Evolutionary conservation across 1,140 invertebrate species (phyloP).

Genomic region (Whitmania pigra): DNA sequence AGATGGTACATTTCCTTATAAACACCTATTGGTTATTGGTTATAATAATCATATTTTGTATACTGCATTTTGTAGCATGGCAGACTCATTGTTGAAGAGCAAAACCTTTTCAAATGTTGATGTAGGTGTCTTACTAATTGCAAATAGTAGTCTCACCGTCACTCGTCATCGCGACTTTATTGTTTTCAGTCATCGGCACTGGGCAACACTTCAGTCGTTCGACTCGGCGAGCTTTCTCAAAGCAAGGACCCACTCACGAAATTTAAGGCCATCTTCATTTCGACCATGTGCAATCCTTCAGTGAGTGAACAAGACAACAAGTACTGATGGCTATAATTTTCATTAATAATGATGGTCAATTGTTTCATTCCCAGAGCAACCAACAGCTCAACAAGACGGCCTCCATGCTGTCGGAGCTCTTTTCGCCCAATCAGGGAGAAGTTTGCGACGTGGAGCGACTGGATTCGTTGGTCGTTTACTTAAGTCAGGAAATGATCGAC

Average conservation of each 20-base stretch:
- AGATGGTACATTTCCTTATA: not conserved
- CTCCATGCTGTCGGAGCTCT: slow-evolving; percentile 15
- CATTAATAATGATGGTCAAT: slow-evolving; percentile 6
- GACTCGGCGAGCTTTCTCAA: not conserved
- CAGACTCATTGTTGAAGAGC: not conserved
- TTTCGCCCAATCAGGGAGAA: slow-evolving; percentile 41
- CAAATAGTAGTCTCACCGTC: not conserved
- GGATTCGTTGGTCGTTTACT: slow-evolving; percentile 55
- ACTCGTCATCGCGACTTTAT: not conserved
- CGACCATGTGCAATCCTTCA: not conserved
- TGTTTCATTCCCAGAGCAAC: slow-evolving; percentile 3
- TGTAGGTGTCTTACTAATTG: not conserved
- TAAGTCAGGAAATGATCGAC: slow-evolving; percentile 67
- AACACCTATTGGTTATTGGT: not conserved
- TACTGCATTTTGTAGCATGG: not conserved
- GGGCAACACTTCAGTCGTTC: not conserved
- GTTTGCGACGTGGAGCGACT: slow-evolving; percentile 57
- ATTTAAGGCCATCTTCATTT: slow-evolving; percentile 15
- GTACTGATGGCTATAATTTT: not conserved
- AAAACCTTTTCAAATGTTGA: slow-evolving; percentile 3
- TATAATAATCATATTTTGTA: not conserved
- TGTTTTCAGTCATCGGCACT: slow-evolving; percentile 12
- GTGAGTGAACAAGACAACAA: not conserved
- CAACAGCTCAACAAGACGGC: not conserved
- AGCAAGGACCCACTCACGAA: not conserved